Evolutionary conservation across 2,113 vertebrate genomes (phyloP).

Genomic region (Nerophis lumbriciformis): DNA sequence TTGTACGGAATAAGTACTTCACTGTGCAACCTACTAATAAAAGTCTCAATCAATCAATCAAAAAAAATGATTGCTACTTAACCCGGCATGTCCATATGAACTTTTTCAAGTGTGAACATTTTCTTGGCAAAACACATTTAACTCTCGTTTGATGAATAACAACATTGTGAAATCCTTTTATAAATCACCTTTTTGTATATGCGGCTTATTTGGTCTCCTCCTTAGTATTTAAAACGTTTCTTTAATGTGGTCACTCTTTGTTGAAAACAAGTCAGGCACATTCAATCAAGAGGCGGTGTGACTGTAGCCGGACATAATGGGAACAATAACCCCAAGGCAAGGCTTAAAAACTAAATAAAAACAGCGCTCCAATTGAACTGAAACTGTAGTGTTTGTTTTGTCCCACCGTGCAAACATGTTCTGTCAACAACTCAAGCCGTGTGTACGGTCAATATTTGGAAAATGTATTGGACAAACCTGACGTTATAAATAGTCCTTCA

Average conservation of each 20-base stretch:
- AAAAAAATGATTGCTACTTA: no score
- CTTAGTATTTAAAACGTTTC: constrained; percentile 7
- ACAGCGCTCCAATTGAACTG: constrained; percentile 20
- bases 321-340: constrained; percentile 16
- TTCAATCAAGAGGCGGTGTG: background rate
- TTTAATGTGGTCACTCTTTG: constrained; percentile 20
- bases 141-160: constrained; percentile 4
- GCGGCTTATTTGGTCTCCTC: constrained; percentile 8
- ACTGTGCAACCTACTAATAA: no score
- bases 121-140: background rate
- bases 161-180: background rate
- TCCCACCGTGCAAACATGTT: constrained; percentile 37
- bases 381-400: constrained; percentile 35
- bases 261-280: constrained; percentile 17
- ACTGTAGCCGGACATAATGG: constrained; percentile 12
- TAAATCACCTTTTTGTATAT: constrained; percentile 15
- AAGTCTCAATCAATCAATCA: no score
- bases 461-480: constrained; percentile 19
- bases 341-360: constrained; percentile 11
- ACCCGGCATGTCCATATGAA: no score
- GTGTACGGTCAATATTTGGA: constrained; percentile 47
- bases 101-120: no score
- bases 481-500: constrained; percentile 1
- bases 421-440: constrained; percentile 32
- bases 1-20: no score